Evolutionary conservation across 2,797 vertebrate species (phyloP), one percentile per base, ranked within the genome.

Genomic region (Lagocephalus sceleratus): DNA sequence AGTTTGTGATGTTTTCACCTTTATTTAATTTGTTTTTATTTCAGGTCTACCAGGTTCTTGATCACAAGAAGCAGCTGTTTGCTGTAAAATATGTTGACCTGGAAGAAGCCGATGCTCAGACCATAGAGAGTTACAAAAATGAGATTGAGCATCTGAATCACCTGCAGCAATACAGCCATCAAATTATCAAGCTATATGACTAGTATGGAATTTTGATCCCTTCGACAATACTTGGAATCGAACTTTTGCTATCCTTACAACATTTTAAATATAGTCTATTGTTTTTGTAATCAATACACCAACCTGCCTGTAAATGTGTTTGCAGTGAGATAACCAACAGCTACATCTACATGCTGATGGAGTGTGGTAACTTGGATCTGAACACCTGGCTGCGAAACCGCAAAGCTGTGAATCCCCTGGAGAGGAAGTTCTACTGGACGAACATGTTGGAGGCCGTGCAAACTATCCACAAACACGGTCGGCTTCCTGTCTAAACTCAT

Each of bases 401-500:
- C 71, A 98, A 96, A 63, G 71, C 75, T 2, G 89, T 98, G 49
- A 93, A 95, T 83, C 91, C 94, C 0, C 81, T 95, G 81, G 96
- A 99, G 71, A 90, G 95, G 45, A 98, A 98, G 80, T 94, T 94
- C 72, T 98, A 96, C 79, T 99, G 97, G 97, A 95, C 93, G 88
- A 95, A 99, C 71, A 99, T 99, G 96, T 85, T 98, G 82, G 95
- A 99, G 79, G 96, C 97, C 6, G 96, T 98, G 70, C 86, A 95
- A 19, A 97, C 94, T 60, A 98, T 98, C 73, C 96, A 99, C 76
- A 93, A 94, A 82, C 91, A 98, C 42, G 97, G 97, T 98, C 10
- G 1, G 12, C n/a, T 56, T n/a, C 20, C 12, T 56, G 2, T 51
- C 3, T 40, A 1, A 8, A 17, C 1, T 1, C 52, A 21, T 38